Evolutionary conservation across 2,113 vertebrate species (phyloP).

Genomic region (Labrus mixtus): DNA sequence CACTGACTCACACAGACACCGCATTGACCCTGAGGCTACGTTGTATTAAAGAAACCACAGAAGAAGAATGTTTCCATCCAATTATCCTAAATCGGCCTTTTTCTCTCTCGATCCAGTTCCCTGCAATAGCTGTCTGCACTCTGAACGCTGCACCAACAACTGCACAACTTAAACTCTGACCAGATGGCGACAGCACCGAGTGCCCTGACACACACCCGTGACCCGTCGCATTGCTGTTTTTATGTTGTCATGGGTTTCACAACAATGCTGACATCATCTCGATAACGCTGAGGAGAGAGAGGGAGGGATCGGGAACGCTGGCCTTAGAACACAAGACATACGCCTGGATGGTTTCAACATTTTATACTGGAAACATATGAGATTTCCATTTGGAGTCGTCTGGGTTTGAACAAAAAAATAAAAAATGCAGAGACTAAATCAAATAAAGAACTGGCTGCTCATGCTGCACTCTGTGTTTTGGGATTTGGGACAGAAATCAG

Average conservation of each 20-base stretch:
- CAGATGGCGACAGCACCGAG: slow-evolving; percentile 30
- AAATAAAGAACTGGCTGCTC: background rate
- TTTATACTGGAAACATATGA: slow-evolving; percentile 26
- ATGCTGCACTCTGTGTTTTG: background rate
- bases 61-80: slow-evolving; percentile 40
- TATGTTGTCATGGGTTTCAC: slow-evolving; percentile 55
- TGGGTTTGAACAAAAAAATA: slow-evolving; percentile 13
- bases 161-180: slow-evolving; percentile 10
- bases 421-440: slow-evolving; percentile 1
- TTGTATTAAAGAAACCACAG: slow-evolving; percentile 31
- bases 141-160: slow-evolving; percentile 1
- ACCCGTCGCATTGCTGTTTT: slow-evolving; percentile 36
- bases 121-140: slow-evolving; percentile 9
- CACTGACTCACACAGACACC: slow-evolving; percentile 40
- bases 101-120: background rate
- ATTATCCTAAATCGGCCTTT: background rate
- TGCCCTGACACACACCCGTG: slow-evolving; percentile 26
- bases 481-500: background rate
- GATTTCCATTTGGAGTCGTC: slow-evolving; percentile 30
- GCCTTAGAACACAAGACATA: background rate
- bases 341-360: slow-evolving; percentile 23
- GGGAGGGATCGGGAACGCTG: slow-evolving; percentile 28
- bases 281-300: background rate
- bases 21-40: slow-evolving; percentile 32
- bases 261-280: slow-evolving; percentile 61